These are phyloP conservation scores for Engraulis encrasicolus DNA, from an alignment of 2,113 vertebrate species.

Conservation along the genomic window DNA sequence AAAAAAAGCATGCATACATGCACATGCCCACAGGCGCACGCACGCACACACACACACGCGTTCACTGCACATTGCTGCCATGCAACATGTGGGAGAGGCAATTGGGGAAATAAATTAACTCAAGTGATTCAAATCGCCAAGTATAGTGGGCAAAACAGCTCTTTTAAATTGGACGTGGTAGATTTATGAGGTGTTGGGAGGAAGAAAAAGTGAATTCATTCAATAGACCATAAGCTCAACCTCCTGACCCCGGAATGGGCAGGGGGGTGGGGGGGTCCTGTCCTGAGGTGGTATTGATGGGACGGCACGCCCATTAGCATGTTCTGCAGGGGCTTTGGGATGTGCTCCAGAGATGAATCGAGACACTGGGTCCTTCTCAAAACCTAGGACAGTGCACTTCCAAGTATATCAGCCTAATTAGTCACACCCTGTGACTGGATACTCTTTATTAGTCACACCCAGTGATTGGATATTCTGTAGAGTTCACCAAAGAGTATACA, in stretches of 20 bases:
- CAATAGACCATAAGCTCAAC: background rate
- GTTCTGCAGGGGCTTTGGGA: background rate
- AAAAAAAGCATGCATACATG: too few species aligned
- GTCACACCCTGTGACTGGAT: too few species aligned
- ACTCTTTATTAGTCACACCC: too few species aligned
- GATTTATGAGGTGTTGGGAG: background rate
- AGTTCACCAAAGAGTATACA: too few species aligned
- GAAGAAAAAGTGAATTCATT: background rate
- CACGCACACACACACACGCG: too few species aligned
- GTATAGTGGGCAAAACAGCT: background rate
- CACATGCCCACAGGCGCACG: too few species aligned
- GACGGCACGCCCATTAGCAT: background rate
- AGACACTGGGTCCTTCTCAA: too few species aligned
- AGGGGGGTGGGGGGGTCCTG: background rate
- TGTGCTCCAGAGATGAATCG: background rate
- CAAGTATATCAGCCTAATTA: too few species aligned
- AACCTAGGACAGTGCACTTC: too few species aligned
- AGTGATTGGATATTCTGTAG: too few species aligned
- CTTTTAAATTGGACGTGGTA: background rate
- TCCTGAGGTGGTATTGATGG: background rate
- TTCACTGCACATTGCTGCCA: conserved; percentile 17
- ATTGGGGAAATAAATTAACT: conserved; percentile 35
- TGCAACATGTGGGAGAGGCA: conserved; percentile 17
- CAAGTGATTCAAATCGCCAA: conserved; percentile 28
- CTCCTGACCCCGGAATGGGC: background rate